A percentile compares a stretch with the other conserved stretches of the same genome.
Conservation (phyloP, 2,797 vertebrate species). For the Microctenopoma lineatum region DNA sequence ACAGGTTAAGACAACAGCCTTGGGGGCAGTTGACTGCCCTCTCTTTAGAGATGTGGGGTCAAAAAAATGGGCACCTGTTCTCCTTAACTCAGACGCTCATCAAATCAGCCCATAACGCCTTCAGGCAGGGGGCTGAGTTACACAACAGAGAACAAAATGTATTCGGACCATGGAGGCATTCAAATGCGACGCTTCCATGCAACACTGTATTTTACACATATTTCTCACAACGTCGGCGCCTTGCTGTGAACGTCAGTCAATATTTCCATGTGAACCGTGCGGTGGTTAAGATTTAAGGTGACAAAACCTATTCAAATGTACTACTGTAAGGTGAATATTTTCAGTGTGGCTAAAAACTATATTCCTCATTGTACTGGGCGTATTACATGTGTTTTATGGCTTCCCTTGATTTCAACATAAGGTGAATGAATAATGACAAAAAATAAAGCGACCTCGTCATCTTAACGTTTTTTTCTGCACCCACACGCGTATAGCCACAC, state of each 20-base stretch:
- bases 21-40: conserved; percentile 56
- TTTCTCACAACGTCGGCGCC: background rate
- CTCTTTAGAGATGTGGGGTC: conserved; percentile 29
- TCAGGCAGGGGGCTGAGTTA: background rate
- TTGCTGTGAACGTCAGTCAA: background rate
- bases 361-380: background rate
- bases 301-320: background rate
- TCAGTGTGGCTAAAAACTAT: background rate
- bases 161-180: conserved; percentile 1
- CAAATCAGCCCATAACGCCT: background rate
- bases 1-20: conserved; percentile 76
- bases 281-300: background rate
- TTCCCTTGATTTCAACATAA: conserved; percentile 19
- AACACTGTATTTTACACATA: background rate
- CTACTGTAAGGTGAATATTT: background rate
- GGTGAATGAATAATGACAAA: conserved; percentile 12
- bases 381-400: background rate
- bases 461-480: conserved; percentile 2
- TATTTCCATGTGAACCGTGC: conserved; percentile 2
- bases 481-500: conserved; percentile 45
- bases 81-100: conserved; percentile 16
- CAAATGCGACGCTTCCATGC: background rate
- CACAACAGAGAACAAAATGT: background rate
- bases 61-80: conserved; percentile 34
- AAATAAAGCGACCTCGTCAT: conserved; percentile 33